These are phyloP conservation scores for Pholis gunnellus DNA, from an alignment of 2,113 vertebrate genomes.

Conservation along the genomic window DNA sequence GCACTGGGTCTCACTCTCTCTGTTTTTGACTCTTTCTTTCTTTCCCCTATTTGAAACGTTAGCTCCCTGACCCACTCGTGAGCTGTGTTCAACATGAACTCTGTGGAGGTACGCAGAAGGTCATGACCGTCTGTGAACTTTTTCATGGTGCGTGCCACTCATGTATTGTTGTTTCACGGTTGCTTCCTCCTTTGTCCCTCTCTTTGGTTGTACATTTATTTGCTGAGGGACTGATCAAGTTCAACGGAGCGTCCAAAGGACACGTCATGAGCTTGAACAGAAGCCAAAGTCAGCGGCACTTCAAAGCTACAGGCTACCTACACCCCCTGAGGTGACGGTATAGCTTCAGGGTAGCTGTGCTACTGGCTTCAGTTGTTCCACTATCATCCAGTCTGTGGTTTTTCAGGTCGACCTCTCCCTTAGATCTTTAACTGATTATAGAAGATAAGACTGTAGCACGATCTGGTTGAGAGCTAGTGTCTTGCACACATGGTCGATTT, in stretches of 20 bases:
- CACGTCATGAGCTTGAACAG: conserved; percentile 73
- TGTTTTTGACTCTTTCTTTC: conserved; percentile 17
- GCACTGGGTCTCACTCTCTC: conserved; percentile 29
- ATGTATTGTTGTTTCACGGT: conserved; percentile 41
- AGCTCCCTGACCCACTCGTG: conserved; percentile 35
- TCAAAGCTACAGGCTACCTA: conserved; percentile 65
- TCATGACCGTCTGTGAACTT: conserved; percentile 25
- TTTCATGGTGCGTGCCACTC: conserved; percentile 12
- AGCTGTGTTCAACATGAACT: conserved; percentile 27
- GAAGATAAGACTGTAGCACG: conserved; percentile 53
- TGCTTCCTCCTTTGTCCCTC: conserved; percentile 51
- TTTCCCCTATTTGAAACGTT: conserved; percentile 31
- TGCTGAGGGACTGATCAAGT: conserved; percentile 72
- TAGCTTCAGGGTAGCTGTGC: conserved; percentile 58
- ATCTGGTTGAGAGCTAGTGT: conserved; percentile 45
- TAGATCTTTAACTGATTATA: conserved; percentile 67
- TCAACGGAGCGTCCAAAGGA: conserved; percentile 75
- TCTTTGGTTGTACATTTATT: conserved; percentile 78
- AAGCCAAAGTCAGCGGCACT: conserved; percentile 68
- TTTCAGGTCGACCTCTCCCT: conserved; percentile 51
- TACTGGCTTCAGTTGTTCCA: conserved; percentile 56
- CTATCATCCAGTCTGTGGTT: conserved; percentile 50
- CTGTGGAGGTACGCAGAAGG: conserved; percentile 24
- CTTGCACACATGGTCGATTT: conserved; percentile 50
- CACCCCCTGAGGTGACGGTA: conserved; percentile 62